Base-by-base conservation (phyloP, 2,113 vertebrate genomes). In the Forbesichthys papilliferus region DNA sequence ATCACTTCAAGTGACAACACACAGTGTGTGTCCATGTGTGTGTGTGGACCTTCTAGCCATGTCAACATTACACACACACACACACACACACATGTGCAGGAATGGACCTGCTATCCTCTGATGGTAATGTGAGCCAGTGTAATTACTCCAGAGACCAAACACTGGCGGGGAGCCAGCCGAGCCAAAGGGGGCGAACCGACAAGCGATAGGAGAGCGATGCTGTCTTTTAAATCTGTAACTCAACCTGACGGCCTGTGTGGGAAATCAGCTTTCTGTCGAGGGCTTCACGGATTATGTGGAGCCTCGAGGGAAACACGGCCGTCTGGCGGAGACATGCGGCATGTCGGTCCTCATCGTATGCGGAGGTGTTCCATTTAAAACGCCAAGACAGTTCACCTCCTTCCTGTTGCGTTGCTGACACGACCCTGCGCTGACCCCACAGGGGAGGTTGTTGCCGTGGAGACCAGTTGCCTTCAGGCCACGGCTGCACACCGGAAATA, bases 281-380 rank as follows among this genome's bases (percentile, higher is more conserved):
- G 73, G 71, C 77, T 77, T 84, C 66, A 66, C 57, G 69, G 77
- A 83, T 86, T 84, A 88, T 27, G 34, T 1, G 66, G 73, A 53
- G 60, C 49, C 2, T 1, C 20, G 59, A 58, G 59, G 42, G 62
- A 16, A 75, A 62, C 73, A 5, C 74, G 49, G 14, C 14, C 46
- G 13, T 55, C 72, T 56, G n/a, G 52, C 13, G 27, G 69, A 52
- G 49, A 56, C 67, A 60, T 60, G 48, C 20, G 60, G 64, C 77
- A 70, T 85, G 86, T 88, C 86, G 82, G 71, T n/a, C 20, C 65
- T 68, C 77, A 86, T 82, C 77, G 81, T 78, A 83, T 78, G 64
- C 67, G 87, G 89, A 92, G 87, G 88, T 91, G 90, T 92, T 91
- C 89, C 84, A 89, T 92, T 92, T 91, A 87, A 84, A 86, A 89